Evolutionary conservation across 2,888 invertebrate genomes (phyloP), one percentile per base, ranked within the genome.

Genomic region (Torymus tubicola): DNA sequence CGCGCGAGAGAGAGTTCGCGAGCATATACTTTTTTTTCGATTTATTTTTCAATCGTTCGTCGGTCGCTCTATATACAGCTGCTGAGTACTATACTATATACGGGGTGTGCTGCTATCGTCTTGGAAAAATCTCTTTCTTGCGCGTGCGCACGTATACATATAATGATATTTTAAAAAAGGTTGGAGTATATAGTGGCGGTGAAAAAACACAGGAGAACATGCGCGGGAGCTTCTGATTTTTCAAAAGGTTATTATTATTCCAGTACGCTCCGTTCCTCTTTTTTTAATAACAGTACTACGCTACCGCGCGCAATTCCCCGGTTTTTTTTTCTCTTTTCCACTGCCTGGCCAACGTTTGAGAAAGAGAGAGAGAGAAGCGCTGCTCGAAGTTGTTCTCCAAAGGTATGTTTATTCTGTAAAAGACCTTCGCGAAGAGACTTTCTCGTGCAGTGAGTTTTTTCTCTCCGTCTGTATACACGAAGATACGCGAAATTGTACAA

Each of bases 31-130:
- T n/a, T 61, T 11, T 69, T 52, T 55, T 24, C 55, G 57, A 73
- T 68, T 68, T 73, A 73, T 52, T 68, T 68, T 68, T 60, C 63
- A 68, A 61, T 78, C 42, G 67, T 31, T 31, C 31, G 31, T 8
- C n/a, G n/a, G n/a, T 31, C 31, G 31, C 31, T 31, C 31, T 8
- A 8, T 8, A 31, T 3, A n/a, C n/a, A n/a, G n/a, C n/a, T n/a
- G 31, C 31, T 2, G 31, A 3, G 31, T 31, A 31, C 2, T 8
- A 8, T 8, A 8, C n/a, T n/a, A n/a, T n/a, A n/a, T n/a, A n/a
- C n/a, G n/a, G n/a, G n/a, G n/a, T n/a, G n/a, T n/a, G n/a, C n/a
- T 31, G 31, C 3, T 31, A 31, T 31, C 31, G 31, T 31, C 50
- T 60, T 42, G 21, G 63, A 42, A 60, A 58, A 42, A 42, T 70